A percentile compares a stretch with the other conserved stretches of the same genome.
Evolutionary conservation across 2,888 invertebrate genomes (phyloP).

Genomic region (Pyralis farinalis): DNA sequence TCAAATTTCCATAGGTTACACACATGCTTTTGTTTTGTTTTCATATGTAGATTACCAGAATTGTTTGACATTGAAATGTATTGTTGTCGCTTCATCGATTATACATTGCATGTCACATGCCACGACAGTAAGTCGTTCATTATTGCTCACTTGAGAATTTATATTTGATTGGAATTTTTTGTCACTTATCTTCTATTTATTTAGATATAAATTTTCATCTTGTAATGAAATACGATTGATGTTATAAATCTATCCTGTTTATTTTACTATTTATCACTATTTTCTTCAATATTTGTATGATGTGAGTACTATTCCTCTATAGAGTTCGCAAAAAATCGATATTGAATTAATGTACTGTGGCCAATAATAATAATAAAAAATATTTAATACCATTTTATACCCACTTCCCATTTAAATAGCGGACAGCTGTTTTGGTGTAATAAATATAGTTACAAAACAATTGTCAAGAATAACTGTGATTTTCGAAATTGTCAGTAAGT

Average conservation of each 20-base stretch:
- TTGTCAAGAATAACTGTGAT: conserved; percentile 80
- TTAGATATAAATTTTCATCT: conserved; percentile 12
- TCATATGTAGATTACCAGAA: conserved; percentile 46
- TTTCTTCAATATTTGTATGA: conserved; percentile 35
- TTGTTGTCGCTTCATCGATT: conserved; percentile 51
- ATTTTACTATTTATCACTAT: conserved; percentile 14
- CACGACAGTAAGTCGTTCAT: conserved; percentile 41
- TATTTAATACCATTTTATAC: conserved; percentile 79
- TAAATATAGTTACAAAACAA: conserved; percentile 68
- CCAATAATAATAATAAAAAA: conserved; percentile 71
- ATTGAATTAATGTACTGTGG: conserved; percentile 69
- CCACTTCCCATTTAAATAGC: conserved; percentile 74
- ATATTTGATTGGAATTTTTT: conserved; percentile 32
- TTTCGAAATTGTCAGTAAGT: conserved; percentile 81
- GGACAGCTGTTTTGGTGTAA: conserved; percentile 67
- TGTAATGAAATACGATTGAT: conserved; percentile 15
- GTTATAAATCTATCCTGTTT: conserved; percentile 12
- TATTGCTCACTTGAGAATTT: conserved; percentile 45
- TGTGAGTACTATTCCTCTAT: conserved; percentile 39
- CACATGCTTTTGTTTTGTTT: conserved; percentile 54
- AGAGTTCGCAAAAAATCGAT: conserved; percentile 59
- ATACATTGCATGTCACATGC: conserved; percentile 37
- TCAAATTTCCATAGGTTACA: conserved; percentile 65
- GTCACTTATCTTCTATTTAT: conserved; percentile 25
- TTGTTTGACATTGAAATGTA: conserved; percentile 51